Conservation (phyloP, 2,113 vertebrate genomes). For the Miniopterus natalensis region DNA sequence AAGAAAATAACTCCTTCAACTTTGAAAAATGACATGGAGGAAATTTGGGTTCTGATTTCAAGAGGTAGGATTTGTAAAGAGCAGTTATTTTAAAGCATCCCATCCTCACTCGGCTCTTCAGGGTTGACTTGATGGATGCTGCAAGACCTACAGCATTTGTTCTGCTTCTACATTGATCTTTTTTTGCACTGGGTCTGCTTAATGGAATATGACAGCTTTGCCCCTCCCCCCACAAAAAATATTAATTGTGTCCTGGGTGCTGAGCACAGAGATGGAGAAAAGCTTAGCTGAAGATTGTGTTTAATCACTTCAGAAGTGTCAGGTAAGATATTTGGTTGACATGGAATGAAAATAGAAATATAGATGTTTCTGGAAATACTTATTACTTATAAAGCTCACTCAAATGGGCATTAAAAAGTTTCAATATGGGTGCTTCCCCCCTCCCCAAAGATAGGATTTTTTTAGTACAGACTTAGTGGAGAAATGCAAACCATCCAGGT, state of each 20-base stretch:
- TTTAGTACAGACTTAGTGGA: background rate
- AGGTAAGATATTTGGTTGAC: background rate
- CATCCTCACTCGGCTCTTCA: background rate
- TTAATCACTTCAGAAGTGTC: background rate
- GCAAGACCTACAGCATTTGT: background rate
- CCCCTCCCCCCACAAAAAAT: background rate
- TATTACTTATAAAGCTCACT: background rate
- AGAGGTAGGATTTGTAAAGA: background rate
- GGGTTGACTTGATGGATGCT: background rate
- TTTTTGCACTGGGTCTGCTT: background rate
- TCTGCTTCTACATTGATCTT: background rate
- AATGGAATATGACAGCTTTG: background rate
- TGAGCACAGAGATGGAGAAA: background rate
- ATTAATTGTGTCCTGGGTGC: background rate
- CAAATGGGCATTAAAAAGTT: background rate
- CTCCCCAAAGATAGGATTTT: background rate
- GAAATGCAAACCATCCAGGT: background rate
- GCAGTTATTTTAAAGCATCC: background rate
- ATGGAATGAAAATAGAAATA: slow-evolving; percentile 49
- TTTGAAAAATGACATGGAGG: slow-evolving; percentile 38
- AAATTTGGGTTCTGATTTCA: slow-evolving; percentile 65
- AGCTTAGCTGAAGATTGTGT: background rate
- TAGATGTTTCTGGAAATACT: slow-evolving; percentile 27
- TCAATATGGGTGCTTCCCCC: background rate
- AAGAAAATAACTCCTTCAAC: slow-evolving; percentile 66